Conservation (phyloP, 2,113 vertebrate genomes). For the Alethe castanea region DNA sequence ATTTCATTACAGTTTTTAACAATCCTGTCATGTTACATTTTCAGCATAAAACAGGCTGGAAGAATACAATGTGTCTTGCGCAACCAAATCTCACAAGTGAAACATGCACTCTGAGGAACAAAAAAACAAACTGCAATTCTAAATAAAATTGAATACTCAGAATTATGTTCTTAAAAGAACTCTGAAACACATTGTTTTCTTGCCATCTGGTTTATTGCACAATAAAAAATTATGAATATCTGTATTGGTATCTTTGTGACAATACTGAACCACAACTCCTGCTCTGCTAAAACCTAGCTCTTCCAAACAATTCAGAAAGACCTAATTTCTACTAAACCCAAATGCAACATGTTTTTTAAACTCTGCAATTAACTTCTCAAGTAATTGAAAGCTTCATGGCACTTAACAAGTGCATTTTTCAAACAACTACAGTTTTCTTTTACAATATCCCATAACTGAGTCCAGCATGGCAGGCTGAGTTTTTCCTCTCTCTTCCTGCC, state of each 20-base stretch:
- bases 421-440: background rate
- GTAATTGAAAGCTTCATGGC: background rate
- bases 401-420: background rate
- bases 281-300: background rate
- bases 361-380: background rate
- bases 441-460: background rate
- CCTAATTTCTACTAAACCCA: constrained; percentile 3
- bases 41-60: constrained; percentile 13
- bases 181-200: constrained; percentile 55
- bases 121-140: constrained; percentile 5
- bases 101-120: constrained; percentile 28
- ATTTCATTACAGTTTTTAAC: constrained; percentile 42
- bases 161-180: constrained; percentile 33
- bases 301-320: background rate
- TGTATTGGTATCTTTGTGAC: constrained; percentile 19
- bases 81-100: constrained; percentile 45
- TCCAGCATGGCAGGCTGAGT: background rate
- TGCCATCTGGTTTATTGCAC: constrained; percentile 58
- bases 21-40: constrained; percentile 25
- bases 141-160: constrained; percentile 40
- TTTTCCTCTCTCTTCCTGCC: background rate
- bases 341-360: background rate
- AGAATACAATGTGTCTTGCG: constrained; percentile 54
- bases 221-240: constrained; percentile 34
- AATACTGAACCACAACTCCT: constrained; percentile 19